Evolutionary conservation across 2,888 invertebrate genomes (phyloP).

Genomic region (Lasioglossum vierecki): DNA sequence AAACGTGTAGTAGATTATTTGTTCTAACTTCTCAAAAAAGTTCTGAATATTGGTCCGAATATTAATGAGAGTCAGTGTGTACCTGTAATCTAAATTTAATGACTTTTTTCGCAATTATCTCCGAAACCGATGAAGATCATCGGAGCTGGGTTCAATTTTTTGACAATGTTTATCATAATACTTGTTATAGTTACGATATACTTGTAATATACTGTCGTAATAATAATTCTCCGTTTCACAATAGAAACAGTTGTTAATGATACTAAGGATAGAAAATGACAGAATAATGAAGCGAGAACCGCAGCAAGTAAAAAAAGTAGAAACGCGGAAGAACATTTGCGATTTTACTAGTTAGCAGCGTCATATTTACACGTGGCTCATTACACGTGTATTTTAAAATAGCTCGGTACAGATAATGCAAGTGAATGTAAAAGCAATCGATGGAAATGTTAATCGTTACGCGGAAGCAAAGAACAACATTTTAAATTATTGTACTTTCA

Average conservation of each 20-base stretch:
- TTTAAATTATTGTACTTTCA: neutral
- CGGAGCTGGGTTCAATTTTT: too few species aligned
- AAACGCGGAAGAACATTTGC: neutral
- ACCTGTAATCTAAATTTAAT: too few species aligned
- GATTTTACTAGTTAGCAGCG: constrained; percentile 16
- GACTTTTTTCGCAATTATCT: too few species aligned
- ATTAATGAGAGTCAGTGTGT: too few species aligned
- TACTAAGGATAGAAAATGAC: neutral
- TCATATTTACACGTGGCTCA: constrained; percentile 14
- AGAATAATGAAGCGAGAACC: neutral
- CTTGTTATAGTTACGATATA: neutral
- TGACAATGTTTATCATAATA: too few species aligned
- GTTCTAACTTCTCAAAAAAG: too few species aligned
- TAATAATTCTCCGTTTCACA: neutral
- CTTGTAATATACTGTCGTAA: neutral
- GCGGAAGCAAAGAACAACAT: neutral
- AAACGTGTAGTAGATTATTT: too few species aligned
- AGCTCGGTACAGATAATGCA: constrained; percentile 15
- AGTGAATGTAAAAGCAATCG: constrained; percentile 12
- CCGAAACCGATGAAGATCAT: too few species aligned
- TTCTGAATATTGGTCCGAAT: too few species aligned
- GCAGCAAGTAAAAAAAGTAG: neutral
- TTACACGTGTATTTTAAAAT: constrained; percentile 25
- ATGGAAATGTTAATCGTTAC: neutral
- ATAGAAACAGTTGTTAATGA: neutral